phyloP scores from a whole-genome alignment of 1,140 invertebrate species.

The Akabosia matsudoensis region DNA sequence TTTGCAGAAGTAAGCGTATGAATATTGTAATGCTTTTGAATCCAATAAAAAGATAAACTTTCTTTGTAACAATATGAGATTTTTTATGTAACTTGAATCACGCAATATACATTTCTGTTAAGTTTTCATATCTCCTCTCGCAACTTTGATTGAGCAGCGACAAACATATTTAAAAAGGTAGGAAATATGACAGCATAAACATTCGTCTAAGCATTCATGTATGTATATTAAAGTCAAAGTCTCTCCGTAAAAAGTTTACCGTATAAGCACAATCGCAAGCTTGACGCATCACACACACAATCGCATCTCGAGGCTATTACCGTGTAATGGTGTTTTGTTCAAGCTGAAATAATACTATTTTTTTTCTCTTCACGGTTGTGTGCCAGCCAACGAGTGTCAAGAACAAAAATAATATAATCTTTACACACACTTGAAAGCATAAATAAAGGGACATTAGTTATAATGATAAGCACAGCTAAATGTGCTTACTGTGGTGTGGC shows the following conservation, averaged over 20 bases:
- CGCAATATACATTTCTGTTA: neutral
- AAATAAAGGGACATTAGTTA: too few relatives aligned
- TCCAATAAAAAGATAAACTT: too few relatives aligned
- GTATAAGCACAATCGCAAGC: neutral
- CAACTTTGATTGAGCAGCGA: neutral
- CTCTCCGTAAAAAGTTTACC: slow-evolving; percentile 11
- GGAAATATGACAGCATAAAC: neutral
- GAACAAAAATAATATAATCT: neutral
- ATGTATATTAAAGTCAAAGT: slow-evolving; percentile 15
- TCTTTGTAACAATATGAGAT: too few relatives aligned
- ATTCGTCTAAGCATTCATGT: neutral
- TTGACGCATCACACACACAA: neutral
- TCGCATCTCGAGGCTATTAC: neutral
- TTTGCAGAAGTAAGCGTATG: too few relatives aligned
- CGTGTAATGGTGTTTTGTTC: slow-evolving; percentile 7
- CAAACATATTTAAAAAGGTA: too few relatives aligned
- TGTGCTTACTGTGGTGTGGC: neutral
- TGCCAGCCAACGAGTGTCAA: slow-evolving; percentile 15
- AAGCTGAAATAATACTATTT: slow-evolving; percentile 22
- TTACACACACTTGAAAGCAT: neutral
- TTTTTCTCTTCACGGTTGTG: slow-evolving; percentile 8
- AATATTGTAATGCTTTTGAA: too few relatives aligned
- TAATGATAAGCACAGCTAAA: neutral
- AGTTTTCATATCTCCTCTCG: neutral
- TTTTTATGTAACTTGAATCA: neutral